Percentiles rank a stretch among this genome's conserved stretches.
Evolutionary conservation across 2,797 vertebrate species (phyloP).

Genomic region (Sternarchorhynchus goeldii): DNA sequence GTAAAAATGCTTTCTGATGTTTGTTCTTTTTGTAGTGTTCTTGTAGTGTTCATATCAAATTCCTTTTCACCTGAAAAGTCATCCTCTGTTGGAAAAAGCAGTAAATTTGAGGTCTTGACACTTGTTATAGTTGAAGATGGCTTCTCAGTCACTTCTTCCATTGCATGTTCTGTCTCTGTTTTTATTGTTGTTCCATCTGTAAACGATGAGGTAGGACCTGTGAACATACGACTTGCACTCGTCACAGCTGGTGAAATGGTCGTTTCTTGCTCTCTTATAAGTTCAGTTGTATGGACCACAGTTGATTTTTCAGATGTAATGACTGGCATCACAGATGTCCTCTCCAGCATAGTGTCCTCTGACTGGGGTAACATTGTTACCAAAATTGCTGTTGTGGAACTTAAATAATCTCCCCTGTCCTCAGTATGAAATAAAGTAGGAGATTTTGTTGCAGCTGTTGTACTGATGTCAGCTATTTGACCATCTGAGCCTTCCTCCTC

Average conservation of each 20-base stretch:
- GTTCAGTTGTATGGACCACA: neutral
- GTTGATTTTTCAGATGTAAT: neutral
- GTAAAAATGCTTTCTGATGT: neutral
- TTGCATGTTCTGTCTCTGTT: neutral
- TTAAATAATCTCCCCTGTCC: neutral
- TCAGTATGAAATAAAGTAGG: neutral
- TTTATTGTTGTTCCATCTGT: constrained; percentile 11
- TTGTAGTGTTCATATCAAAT: neutral
- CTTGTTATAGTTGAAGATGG: constrained; percentile 13
- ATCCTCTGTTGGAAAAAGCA: constrained; percentile 11
- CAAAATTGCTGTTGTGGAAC: neutral
- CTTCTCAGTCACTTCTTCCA: neutral
- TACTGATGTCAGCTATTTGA: constrained; percentile 2
- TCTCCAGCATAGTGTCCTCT: neutral
- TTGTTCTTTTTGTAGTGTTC: neutral
- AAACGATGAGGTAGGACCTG: neutral
- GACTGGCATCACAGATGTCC: neutral
- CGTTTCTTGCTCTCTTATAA: constrained; percentile 17
- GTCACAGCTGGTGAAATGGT: neutral
- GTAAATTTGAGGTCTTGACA: constrained; percentile 16
- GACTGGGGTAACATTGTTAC: constrained; percentile 22
- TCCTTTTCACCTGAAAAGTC: neutral
- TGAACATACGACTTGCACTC: neutral
- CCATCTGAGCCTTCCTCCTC: constrained; percentile 46
- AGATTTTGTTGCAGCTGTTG: neutral